Evolutionary conservation across 2,113 vertebrate species (phyloP), one percentile per base, ranked within the genome.

Genomic region (Oreochromis niloticus): DNA sequence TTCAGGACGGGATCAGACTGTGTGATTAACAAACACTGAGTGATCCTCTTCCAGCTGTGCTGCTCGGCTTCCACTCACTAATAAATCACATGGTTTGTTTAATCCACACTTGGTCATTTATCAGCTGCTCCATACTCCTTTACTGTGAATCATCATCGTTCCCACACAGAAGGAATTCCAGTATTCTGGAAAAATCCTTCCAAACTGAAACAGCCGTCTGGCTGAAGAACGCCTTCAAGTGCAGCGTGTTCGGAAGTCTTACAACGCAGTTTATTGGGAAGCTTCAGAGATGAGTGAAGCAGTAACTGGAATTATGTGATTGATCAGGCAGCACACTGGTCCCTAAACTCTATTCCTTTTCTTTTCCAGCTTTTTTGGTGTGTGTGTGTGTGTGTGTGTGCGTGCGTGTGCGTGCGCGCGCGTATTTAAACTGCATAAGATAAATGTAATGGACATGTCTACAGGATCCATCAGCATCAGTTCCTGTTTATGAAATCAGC

Each of bases 321-420:
- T 22, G 36, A 39, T 0, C 34, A n/a, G 36, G 6, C 17, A n/a
- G 17, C 6, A 36, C 32, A 12, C 61, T 66, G 61, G 6, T 36
- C 61, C 32, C 9, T 0, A 16, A 19, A 63, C 6, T 7, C 30
- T 0, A 17, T 6, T 3, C 16, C 3, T 12, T 12, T 4, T 54
- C 17, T 54, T n/a, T 57, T n/a, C 6, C 34, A 3, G 19, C 61
- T 66, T 2, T 11, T 10, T 36, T 19, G 14, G 10, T 41, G 30
- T 30, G 4, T 30, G 30, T 0, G 30, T 30, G 30, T 30, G 30
- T 48, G 46, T 16, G 46, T 16, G 46, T 0, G 9, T 7, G 43
- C 0, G 9, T 2, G 5, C 0, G 46, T 0, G 9, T 7, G 43
- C 0, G 9, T 2, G 5, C 0, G 24, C 0, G 54, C 0, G 7